Percentiles rank a stretch among this genome's conserved stretches.
These are phyloP conservation scores for Solen grandis DNA, from an alignment of 1,140 invertebrate genomes.

Conservation along the genomic window DNA sequence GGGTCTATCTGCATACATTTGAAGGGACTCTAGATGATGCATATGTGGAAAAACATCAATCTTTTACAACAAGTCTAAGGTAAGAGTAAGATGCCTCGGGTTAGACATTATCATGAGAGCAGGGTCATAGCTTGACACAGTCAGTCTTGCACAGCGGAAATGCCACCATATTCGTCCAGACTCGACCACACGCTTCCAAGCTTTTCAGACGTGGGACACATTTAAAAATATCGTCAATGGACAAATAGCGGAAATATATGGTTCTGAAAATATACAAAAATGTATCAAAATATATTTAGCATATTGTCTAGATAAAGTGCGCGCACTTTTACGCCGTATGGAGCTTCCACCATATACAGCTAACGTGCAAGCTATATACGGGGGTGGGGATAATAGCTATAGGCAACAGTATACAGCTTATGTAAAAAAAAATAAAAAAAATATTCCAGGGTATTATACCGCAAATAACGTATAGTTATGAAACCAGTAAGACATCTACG, in stretches of 20 bases:
- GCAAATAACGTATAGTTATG: no score
- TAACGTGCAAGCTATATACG: no score
- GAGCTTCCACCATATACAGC: no score
- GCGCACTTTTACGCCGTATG: no score
- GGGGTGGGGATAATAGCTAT: no score
- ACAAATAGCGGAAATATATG: constrained; percentile 25
- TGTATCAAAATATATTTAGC: constrained; percentile 1
- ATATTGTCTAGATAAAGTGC: no score
- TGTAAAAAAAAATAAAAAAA: no score
- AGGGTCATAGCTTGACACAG: constrained; percentile 23
- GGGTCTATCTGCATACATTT: constrained; percentile 17
- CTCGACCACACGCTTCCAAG: constrained; percentile 21
- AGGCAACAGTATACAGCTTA: no score
- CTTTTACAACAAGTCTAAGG: constrained; percentile 13
- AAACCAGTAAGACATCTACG: no score
- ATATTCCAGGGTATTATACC: no score
- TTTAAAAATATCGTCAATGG: constrained; percentile 22
- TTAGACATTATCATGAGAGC: constrained; percentile 24
- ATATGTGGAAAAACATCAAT: constrained; percentile 12
- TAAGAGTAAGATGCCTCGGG: constrained; percentile 20
- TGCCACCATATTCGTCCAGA: constrained; percentile 21
- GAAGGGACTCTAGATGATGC: constrained; percentile 12
- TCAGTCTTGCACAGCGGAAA: constrained; percentile 20
- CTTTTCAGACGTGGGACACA: constrained; percentile 6
- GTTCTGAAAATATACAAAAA: constrained; percentile 36